These are phyloP conservation scores for Allacma fusca DNA, from an alignment of 2,888 invertebrate species.

Conservation along the genomic window DNA sequence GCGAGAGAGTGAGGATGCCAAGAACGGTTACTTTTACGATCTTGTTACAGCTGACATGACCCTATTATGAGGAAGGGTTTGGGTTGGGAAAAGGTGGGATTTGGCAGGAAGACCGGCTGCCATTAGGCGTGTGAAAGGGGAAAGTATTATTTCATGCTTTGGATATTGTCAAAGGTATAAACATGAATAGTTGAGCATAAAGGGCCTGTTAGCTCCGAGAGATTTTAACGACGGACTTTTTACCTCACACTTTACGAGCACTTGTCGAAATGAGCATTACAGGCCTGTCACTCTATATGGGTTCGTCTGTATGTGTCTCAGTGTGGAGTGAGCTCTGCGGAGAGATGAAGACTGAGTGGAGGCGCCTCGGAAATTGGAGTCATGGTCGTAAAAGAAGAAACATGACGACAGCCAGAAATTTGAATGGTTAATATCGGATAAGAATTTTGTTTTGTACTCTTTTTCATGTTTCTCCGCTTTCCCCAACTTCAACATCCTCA, in stretches of 20 bases:
- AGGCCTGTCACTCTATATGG: neutral
- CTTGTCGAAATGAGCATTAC: constrained; percentile 40
- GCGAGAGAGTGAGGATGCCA: neutral
- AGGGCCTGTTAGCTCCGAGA: constrained; percentile 11
- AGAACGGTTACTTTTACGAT: neutral
- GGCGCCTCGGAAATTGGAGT: constrained; percentile 28
- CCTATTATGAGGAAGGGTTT: neutral
- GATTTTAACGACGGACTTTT: constrained; percentile 35
- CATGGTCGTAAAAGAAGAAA: constrained; percentile 41
- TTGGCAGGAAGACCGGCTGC: no score
- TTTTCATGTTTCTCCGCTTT: constrained; percentile 16
- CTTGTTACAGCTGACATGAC: neutral
- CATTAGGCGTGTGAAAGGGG: no score
- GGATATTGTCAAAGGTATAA: constrained; percentile 33
- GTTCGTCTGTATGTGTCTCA: neutral
- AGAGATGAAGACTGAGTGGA: constrained; percentile 16
- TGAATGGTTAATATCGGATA: constrained; percentile 39
- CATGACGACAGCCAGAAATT: constrained; percentile 41
- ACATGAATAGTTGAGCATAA: constrained; percentile 32
- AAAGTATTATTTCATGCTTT: no score
- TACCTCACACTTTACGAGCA: constrained; percentile 35
- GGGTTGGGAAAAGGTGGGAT: no score
- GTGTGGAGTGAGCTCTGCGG: neutral
- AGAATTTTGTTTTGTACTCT: constrained; percentile 35
- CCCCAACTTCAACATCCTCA: neutral